Conservation (phyloP, 2,797 vertebrate genomes). For the Brachyalestes nurse region DNA sequence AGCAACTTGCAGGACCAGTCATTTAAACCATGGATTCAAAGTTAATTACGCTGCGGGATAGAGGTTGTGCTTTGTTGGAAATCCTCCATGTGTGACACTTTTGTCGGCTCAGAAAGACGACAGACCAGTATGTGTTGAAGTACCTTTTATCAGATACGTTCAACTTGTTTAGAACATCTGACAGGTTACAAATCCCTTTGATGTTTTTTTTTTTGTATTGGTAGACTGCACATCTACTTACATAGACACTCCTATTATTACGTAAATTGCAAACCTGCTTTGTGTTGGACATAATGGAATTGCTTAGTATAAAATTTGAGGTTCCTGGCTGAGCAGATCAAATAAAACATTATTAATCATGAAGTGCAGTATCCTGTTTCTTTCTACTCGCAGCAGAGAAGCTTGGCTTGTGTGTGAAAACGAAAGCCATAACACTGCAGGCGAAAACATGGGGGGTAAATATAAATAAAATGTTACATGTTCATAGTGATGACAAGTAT, state of each 20-base stretch:
- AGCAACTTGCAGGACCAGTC: conserved; percentile 14
- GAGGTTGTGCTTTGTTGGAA: conserved; percentile 31
- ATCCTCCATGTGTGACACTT: conserved; percentile 18
- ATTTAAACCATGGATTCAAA: conserved; percentile 25
- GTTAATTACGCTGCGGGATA: conserved; percentile 21
- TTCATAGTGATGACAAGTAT: background rate
- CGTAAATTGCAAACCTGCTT: background rate
- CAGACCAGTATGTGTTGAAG: background rate
- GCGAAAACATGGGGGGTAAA: background rate
- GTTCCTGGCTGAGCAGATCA: conserved; percentile 8
- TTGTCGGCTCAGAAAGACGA: conserved; percentile 27
- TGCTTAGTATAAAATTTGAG: conserved; percentile 5
- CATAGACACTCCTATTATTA: background rate
- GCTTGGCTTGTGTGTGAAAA: background rate
- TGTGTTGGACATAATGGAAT: background rate
- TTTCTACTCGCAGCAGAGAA: background rate
- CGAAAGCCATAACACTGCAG: conserved; percentile 4
- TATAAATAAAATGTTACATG: background rate
- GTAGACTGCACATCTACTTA: background rate
- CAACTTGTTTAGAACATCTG: conserved; percentile 5
- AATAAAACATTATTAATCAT: conserved; percentile 12
- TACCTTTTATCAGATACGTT: background rate
- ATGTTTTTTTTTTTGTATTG: background rate
- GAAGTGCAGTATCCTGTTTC: background rate
- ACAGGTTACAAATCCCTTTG: conserved; percentile 1